Conservation (phyloP, 2,113 vertebrate genomes). For the Octodon degus region DNA sequence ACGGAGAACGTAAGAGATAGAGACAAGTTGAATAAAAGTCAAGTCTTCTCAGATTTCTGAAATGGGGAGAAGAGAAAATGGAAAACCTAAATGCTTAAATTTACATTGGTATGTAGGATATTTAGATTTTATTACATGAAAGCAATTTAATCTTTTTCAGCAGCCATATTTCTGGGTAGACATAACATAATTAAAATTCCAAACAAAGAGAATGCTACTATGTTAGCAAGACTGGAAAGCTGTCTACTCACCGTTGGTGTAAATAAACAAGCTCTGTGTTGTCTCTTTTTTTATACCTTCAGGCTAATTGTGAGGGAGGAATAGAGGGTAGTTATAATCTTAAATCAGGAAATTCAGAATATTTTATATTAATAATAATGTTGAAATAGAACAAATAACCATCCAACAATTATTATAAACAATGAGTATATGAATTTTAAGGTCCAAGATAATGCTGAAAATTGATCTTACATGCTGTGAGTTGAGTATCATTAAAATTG, state of each 20-base stretch:
- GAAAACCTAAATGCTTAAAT: background rate
- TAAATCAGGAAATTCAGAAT: background rate
- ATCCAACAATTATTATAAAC: background rate
- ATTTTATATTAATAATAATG: background rate
- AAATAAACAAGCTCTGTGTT: constrained; percentile 80
- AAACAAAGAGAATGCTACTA: background rate
- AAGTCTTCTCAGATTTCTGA: background rate
- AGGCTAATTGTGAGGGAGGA: constrained; percentile 65
- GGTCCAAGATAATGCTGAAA: background rate
- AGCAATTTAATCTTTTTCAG: background rate
- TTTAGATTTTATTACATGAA: background rate
- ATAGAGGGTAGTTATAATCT: background rate
- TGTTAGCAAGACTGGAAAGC: background rate
- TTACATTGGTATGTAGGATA: background rate
- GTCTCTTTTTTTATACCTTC: constrained; percentile 83
- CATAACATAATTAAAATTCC: background rate
- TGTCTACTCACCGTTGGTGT: constrained; percentile 74
- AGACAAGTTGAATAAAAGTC: background rate
- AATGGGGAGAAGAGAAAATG: background rate
- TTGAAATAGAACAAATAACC: background rate
- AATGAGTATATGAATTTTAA: constrained; percentile 7
- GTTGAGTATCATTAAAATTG: background rate
- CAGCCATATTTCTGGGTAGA: background rate
- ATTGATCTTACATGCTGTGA: background rate
- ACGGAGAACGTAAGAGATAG: background rate